Evolutionary conservation across 2,113 vertebrate species (phyloP).

Genomic region (Clarias batrachus): DNA sequence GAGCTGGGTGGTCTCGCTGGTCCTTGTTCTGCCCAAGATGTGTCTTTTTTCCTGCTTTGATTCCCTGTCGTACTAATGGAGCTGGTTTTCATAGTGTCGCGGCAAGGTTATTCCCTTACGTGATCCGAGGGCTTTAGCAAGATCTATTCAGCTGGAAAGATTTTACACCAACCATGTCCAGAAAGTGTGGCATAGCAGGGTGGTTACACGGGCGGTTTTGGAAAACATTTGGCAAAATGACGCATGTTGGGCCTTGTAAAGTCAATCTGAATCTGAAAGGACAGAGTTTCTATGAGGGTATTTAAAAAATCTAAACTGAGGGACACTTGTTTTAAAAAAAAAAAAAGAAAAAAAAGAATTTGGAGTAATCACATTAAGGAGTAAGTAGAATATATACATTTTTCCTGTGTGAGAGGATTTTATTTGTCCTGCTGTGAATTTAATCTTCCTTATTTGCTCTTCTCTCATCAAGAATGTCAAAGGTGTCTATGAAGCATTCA

Average conservation of each 20-base stretch:
- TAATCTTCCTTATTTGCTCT: background rate
- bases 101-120: slow-evolving; percentile 13
- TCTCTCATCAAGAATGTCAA: slow-evolving; percentile 45
- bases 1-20: slow-evolving; percentile 24
- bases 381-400: background rate
- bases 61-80: background rate
- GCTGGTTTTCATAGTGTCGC: slow-evolving; percentile 23
- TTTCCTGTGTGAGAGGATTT: background rate
- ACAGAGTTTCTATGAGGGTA: background rate
- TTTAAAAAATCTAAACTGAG: background rate
- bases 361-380: background rate
- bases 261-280: background rate
- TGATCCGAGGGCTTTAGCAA: slow-evolving; percentile 9
- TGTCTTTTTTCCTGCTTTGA: slow-evolving; percentile 32
- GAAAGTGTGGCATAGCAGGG: slow-evolving; percentile 23
- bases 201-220: slow-evolving; percentile 36
- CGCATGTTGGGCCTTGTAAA: slow-evolving; percentile 12
- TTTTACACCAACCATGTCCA: slow-evolving; percentile 28
- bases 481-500: slow-evolving; percentile 57
- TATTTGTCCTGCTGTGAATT: background rate
- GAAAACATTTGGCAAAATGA: slow-evolving; percentile 26
- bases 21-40: slow-evolving; percentile 30
- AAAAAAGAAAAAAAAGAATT: background rate
- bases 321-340: background rate
- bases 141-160: slow-evolving; percentile 35